Conservation (phyloP, 2,888 invertebrate genomes). For the Meghimatium bilineatum region DNA sequence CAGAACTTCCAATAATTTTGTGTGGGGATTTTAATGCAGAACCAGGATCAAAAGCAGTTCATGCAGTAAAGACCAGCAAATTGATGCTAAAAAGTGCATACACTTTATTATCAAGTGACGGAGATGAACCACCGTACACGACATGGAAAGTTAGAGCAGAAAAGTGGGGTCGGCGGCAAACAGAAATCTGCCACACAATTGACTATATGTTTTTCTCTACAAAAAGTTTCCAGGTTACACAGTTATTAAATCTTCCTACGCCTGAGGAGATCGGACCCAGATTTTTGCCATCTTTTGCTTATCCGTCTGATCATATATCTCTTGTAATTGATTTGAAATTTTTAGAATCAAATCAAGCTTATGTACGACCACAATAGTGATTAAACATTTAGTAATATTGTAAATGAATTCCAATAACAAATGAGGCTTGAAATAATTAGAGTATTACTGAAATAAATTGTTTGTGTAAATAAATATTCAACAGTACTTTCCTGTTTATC, state of each 20-base stretch:
- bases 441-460: no score
- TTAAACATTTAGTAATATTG: no score
- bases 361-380: neutral
- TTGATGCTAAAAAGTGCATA: slow-evolving; percentile 75
- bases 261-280: slow-evolving; percentile 83
- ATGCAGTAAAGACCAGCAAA: slow-evolving; percentile 78
- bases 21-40: slow-evolving; percentile 89
- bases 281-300: slow-evolving; percentile 83
- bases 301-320: slow-evolving; percentile 88
- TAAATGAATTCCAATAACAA: no score
- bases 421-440: no score
- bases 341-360: neutral
- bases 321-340: slow-evolving; percentile 77
- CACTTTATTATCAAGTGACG: slow-evolving; percentile 64
- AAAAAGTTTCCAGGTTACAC: slow-evolving; percentile 80
- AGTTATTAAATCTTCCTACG: slow-evolving; percentile 82
- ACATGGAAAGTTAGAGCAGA: slow-evolving; percentile 86
- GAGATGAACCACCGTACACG: slow-evolving; percentile 84
- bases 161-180: slow-evolving; percentile 80
- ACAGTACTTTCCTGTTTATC: no score
- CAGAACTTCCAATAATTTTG: slow-evolving; percentile 80
- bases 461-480: no score
- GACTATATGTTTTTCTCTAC: slow-evolving; percentile 81
- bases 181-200: slow-evolving; percentile 84
- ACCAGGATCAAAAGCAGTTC: slow-evolving; percentile 84